Percentiles rank a stretch among this genome's conserved stretches.
Conservation (phyloP, 2,113 vertebrate species). For the Neodontobutis hainanensis region DNA sequence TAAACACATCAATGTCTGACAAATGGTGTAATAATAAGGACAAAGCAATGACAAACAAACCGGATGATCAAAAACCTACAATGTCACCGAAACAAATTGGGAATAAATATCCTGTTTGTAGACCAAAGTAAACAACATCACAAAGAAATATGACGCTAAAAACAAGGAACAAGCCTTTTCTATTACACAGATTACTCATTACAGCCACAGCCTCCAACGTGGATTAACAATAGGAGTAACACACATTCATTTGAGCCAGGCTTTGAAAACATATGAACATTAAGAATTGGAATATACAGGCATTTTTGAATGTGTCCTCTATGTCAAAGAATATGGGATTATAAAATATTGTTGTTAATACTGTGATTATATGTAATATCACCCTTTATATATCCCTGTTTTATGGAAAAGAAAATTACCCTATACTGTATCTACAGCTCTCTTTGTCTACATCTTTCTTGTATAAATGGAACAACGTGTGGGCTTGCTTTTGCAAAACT, state of each 20-base stretch:
- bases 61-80: conserved; percentile 2
- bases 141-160: neutral
- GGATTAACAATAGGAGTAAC: neutral
- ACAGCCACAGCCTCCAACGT: neutral
- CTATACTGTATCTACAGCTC: too few species aligned
- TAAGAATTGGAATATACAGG: too few species aligned
- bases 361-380: too few species aligned
- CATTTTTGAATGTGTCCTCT: too few species aligned
- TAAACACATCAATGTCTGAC: neutral
- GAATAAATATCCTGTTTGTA: neutral
- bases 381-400: too few species aligned
- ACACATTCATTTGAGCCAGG: neutral
- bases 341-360: too few species aligned
- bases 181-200: neutral
- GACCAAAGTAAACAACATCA: conserved; percentile 2
- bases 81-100: neutral
- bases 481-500: neutral
- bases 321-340: too few species aligned
- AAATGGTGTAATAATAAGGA: conserved; percentile 8
- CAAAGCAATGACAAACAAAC: neutral
- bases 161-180: neutral
- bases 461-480: neutral
- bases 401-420: neutral
- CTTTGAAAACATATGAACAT: neutral
- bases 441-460: too few species aligned